Evolutionary conservation across 2,888 invertebrate species (phyloP).

Genomic region (Criorhina ranunculi): DNA sequence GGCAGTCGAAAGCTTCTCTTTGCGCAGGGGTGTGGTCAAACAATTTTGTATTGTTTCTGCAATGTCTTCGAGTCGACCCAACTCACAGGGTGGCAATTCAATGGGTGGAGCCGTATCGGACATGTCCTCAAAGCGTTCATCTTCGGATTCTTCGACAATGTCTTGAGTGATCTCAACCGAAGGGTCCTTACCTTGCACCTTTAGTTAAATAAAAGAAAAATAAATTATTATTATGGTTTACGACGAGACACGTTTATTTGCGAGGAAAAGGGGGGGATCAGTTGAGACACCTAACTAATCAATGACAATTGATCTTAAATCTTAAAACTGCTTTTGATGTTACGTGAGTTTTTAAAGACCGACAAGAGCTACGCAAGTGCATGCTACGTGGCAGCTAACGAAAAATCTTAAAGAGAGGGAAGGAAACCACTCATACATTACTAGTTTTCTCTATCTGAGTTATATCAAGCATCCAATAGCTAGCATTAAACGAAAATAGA

Average conservation of each 20-base stretch:
- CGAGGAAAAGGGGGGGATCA: too few relatives aligned
- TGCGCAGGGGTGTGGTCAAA: conserved; percentile 93
- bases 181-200: conserved; percentile 99
- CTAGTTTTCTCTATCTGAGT: too few relatives aligned
- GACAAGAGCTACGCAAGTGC: too few relatives aligned
- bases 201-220: conserved; percentile 55
- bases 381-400: too few relatives aligned
- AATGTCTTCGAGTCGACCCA: conserved; percentile 96
- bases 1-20: conserved; percentile 97
- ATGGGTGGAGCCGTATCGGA: conserved; percentile 97
- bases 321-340: background rate
- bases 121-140: conserved; percentile 98
- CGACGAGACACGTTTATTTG: background rate
- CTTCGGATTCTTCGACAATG: conserved; percentile 97
- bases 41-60: conserved; percentile 96
- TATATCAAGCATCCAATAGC: too few relatives aligned
- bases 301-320: background rate
- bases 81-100: conserved; percentile 97
- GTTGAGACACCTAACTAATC: too few relatives aligned
- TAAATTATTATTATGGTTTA: background rate
- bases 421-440: too few relatives aligned
- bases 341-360: too few relatives aligned
- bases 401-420: too few relatives aligned
- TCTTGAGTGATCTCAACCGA: conserved; percentile 99
- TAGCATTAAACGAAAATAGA: too few relatives aligned